These are phyloP conservation scores for Hesperophylax magnus DNA, from an alignment of 1,140 invertebrate genomes.

Conservation along the genomic window DNA sequence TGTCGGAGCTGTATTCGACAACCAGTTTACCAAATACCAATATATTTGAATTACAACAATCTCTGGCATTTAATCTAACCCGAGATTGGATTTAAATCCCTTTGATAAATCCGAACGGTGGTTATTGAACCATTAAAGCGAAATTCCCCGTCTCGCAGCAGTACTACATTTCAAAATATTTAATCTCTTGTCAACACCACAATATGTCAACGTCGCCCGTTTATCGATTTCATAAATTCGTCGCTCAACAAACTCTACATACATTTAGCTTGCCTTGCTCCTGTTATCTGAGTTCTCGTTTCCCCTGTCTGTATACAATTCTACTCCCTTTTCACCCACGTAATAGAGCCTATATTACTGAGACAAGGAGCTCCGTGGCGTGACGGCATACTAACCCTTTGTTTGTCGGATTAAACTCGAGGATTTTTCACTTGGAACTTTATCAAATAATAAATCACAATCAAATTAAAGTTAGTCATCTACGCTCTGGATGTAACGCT, in stretches of 20 bases:
- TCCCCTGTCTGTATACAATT: background rate
- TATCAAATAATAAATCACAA: background rate
- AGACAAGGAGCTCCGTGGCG: slow-evolving; percentile 7
- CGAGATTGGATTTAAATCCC: slow-evolving; percentile 19
- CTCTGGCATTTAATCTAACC: slow-evolving; percentile 14
- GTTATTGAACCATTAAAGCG: slow-evolving; percentile 22
- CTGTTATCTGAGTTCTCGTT: slow-evolving; percentile 2
- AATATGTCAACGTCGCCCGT: slow-evolving; percentile 49
- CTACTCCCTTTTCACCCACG: slow-evolving; percentile 1
- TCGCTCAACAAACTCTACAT: slow-evolving; percentile 31
- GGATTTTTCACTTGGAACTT: slow-evolving; percentile 15
- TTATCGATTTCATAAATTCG: slow-evolving; percentile 57
- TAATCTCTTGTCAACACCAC: slow-evolving; percentile 34
- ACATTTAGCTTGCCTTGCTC: slow-evolving; percentile 4
- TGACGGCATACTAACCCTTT: slow-evolving; percentile 36
- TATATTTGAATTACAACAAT: background rate
- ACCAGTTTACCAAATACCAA: background rate
- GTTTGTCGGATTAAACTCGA: slow-evolving; percentile 21
- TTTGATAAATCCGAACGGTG: slow-evolving; percentile 5
- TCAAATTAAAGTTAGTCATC: no score
- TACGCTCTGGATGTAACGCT: no score
- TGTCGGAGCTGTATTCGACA: background rate
- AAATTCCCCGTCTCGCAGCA: slow-evolving; percentile 3
- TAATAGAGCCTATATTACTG: slow-evolving; percentile 31
- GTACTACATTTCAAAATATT: slow-evolving; percentile 26